These are phyloP conservation scores for Drosophila neocordata DNA, from an alignment of 1,140 invertebrate species.

Conservation along the genomic window DNA sequence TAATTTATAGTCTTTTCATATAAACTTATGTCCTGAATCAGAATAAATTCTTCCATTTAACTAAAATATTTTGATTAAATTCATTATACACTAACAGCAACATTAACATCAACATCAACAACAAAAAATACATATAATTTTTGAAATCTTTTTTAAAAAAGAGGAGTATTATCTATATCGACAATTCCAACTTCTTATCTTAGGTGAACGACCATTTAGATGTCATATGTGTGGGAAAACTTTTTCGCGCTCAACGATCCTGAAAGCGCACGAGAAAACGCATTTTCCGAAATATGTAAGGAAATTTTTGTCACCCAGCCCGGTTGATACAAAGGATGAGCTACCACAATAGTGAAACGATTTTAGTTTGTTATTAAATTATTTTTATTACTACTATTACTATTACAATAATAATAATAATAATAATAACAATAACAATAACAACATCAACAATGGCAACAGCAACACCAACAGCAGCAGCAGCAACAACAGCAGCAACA, in stretches of 20 bases:
- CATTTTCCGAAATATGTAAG: constrained; percentile 94
- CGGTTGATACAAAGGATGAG: constrained; percentile 91
- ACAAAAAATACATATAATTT: constrained; percentile 3
- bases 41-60: too few species aligned
- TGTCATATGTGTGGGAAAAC: constrained; percentile 94
- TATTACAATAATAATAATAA: constrained; percentile 80
- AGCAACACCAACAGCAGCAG: constrained; percentile 44
- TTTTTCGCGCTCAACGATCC: constrained; percentile 93
- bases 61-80: too few species aligned
- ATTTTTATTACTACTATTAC: constrained; percentile 82
- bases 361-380: constrained; percentile 83
- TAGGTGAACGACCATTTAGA: constrained; percentile 92
- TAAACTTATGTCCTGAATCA: too few species aligned
- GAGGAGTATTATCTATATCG: too few species aligned
- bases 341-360: constrained; percentile 87
- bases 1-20: too few species aligned
- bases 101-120: neutral
- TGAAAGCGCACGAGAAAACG: constrained; percentile 95
- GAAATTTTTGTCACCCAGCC: constrained; percentile 92
- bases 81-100: neutral
- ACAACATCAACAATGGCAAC: constrained; percentile 44
- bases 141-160: too few species aligned
- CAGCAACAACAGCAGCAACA: constrained; percentile 31
- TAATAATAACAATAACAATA: constrained; percentile 62
- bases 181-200: neutral